phyloP scores from a whole-genome alignment of 2,797 vertebrate genomes.

The Poecilia picta region DNA sequence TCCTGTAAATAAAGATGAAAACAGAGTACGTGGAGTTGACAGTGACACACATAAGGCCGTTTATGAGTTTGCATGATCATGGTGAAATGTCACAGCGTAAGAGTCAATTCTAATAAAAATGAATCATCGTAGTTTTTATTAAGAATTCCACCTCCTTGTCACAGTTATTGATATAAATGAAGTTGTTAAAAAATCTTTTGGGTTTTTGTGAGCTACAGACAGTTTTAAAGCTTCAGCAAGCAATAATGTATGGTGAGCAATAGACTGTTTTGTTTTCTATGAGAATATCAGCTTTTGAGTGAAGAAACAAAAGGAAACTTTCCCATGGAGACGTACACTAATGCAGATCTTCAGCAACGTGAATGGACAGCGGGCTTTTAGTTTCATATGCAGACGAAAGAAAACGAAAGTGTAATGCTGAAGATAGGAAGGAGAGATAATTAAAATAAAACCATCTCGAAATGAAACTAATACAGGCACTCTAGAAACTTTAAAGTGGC shows the following conservation, averaged over 20 bases:
- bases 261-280: neutral
- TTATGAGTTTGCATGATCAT: constrained; percentile 31
- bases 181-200: neutral
- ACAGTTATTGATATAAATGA: constrained; percentile 17
- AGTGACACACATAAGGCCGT: constrained; percentile 8
- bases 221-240: neutral
- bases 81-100: constrained; percentile 10
- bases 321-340: neutral
- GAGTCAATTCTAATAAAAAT: constrained; percentile 36
- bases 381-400: constrained; percentile 4
- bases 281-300: neutral
- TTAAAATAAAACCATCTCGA: constrained; percentile 31
- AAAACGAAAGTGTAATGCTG: constrained; percentile 7
- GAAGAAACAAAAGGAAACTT: constrained; percentile 5
- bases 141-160: constrained; percentile 16
- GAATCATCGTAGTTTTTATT: constrained; percentile 28
- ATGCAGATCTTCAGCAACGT: constrained; percentile 2
- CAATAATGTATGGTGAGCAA: neutral
- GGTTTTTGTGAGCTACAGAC: neutral
- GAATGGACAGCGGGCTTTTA: neutral
- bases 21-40: constrained; percentile 23
- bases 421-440: constrained; percentile 23
- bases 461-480: constrained; percentile 27
- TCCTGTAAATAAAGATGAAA: constrained; percentile 21
- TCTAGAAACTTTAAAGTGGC: constrained; percentile 28